Evolutionary conservation across 2,113 vertebrate species (phyloP), one percentile per base, ranked within the genome.

Genomic region (Cariama cristata): DNA sequence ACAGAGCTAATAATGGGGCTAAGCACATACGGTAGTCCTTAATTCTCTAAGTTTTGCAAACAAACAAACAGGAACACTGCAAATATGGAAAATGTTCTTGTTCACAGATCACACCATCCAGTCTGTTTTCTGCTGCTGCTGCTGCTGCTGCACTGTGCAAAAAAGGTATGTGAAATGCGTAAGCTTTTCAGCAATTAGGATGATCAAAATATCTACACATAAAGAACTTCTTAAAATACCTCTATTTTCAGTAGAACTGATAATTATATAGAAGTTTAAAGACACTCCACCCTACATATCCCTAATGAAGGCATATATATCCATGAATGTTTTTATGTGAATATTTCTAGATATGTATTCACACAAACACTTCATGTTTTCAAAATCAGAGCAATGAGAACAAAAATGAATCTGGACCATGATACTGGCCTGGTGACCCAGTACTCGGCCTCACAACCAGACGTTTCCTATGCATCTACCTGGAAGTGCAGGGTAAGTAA

Each of bases 51-150:
- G 14, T 74, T 87, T 81, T 79, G 12, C 50, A 56, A 72, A 18
- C 1, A 24, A 86, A 64, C 15, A 74, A 80, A 28, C 8, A 33
- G 32, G 6, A 93, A 64, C 17, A 32, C 21, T 90, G 35, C 11
- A 82, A 82, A 87, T 58, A 67, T 3, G 11, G 28, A 79, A 86
- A 92, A 96, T 98, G 88, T 92, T 97, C 45, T 98, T 97, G 16
- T 96, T 97, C 93, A 81, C 98, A 98, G 98, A 98, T 94, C 98
- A 98, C 24, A 97, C 96, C 80, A 95, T 98, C 93, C 98, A 98
- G 88, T 98, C 98, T 7, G 88, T 98, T 66, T 98, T 98, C 96
- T 98, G 98, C 66, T 98, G 98, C 89, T 98, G 98, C 67, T 98
- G 98, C 75, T 96, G 96, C 91, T 98, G 98, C 93, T 98, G 97